Evolutionary conservation across 2,888 invertebrate species (phyloP).

Genomic region (Synanthedon andrenaeformis): DNA sequence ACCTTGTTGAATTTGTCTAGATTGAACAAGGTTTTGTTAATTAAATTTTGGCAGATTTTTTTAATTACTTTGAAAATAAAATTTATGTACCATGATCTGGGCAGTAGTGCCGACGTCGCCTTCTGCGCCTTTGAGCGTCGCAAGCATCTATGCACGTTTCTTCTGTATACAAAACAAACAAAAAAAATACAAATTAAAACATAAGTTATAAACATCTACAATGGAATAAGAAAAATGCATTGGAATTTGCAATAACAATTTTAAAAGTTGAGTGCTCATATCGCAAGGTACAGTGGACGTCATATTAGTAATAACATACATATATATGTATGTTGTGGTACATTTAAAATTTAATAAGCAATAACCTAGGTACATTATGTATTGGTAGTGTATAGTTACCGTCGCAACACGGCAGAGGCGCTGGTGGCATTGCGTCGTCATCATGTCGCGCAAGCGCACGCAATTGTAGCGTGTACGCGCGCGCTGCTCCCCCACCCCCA

Average conservation of each 20-base stretch:
- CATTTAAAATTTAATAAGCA: too few species aligned
- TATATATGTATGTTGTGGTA: too few species aligned
- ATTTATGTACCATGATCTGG: slow-evolving; percentile 48
- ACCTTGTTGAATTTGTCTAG: too few species aligned
- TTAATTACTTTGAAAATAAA: neutral
- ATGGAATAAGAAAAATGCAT: neutral
- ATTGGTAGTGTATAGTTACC: slow-evolving; percentile 19
- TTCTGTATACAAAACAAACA: slow-evolving; percentile 23
- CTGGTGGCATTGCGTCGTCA: slow-evolving; percentile 58
- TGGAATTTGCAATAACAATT: too few species aligned
- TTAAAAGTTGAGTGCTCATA: too few species aligned
- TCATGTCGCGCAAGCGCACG: slow-evolving; percentile 57
- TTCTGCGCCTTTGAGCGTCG: slow-evolving; percentile 52
- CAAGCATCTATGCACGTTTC: slow-evolving; percentile 61
- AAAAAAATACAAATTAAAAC: neutral
- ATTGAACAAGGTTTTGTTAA: too few species aligned
- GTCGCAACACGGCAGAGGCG: slow-evolving; percentile 43
- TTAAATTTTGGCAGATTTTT: too few species aligned
- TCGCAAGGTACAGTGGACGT: too few species aligned
- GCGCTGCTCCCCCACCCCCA: slow-evolving; percentile 32
- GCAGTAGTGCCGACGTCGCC: slow-evolving; percentile 60
- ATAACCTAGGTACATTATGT: too few species aligned
- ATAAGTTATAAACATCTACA: neutral
- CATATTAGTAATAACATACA: too few species aligned
- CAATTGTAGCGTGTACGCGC: slow-evolving; percentile 57